These are phyloP conservation scores for Drosophila fungiperda DNA, from an alignment of 2,888 invertebrate genomes.

Conservation along the genomic window DNA sequence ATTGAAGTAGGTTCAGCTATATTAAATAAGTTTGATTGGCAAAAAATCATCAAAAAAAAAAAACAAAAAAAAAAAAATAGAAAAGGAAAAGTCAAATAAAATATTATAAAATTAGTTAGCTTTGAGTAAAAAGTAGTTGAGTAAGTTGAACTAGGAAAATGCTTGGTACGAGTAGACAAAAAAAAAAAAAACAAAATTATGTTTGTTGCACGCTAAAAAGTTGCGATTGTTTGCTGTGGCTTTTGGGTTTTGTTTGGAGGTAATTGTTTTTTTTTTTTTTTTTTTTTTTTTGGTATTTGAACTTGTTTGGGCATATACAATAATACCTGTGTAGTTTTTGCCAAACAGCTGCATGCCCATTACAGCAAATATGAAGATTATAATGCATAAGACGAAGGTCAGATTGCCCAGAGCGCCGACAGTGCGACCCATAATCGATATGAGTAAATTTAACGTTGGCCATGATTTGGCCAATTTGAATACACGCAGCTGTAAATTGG, in stretches of 20 bases:
- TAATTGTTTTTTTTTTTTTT: conserved; percentile 10
- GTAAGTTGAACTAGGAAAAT: conserved; percentile 66
- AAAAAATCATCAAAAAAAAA: conserved; percentile 8
- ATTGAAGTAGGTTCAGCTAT: conserved; percentile 38
- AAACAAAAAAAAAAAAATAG: conserved; percentile 1
- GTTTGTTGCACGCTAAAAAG: conserved; percentile 73
- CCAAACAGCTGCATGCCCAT: conserved; percentile 99
- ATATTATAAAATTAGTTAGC: conserved; percentile 29
- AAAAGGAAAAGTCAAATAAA: conserved; percentile 10
- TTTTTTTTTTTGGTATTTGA: conserved; percentile 8
- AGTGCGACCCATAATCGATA: conserved; percentile 99
- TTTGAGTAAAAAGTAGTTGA: conserved; percentile 55
- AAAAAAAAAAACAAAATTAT: conserved; percentile 52
- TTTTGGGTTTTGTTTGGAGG: conserved; percentile 26
- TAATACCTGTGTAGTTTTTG: conserved; percentile 93
- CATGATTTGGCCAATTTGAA: conserved; percentile 99
- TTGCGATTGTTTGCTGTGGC: conserved; percentile 55
- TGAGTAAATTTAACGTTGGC: conserved; percentile 98
- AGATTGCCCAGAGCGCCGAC: conserved; percentile 99
- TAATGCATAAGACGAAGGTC: conserved; percentile 98
- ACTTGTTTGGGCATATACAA: conserved; percentile 74
- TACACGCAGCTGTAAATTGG: conserved; percentile 93
- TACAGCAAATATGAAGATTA: conserved; percentile 99
- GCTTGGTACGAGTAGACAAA: conserved; percentile 41
- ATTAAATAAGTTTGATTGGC: conserved; percentile 21